Base-by-base conservation (phyloP, 2,888 invertebrate genomes). In the Odontothrips loti region DNA sequence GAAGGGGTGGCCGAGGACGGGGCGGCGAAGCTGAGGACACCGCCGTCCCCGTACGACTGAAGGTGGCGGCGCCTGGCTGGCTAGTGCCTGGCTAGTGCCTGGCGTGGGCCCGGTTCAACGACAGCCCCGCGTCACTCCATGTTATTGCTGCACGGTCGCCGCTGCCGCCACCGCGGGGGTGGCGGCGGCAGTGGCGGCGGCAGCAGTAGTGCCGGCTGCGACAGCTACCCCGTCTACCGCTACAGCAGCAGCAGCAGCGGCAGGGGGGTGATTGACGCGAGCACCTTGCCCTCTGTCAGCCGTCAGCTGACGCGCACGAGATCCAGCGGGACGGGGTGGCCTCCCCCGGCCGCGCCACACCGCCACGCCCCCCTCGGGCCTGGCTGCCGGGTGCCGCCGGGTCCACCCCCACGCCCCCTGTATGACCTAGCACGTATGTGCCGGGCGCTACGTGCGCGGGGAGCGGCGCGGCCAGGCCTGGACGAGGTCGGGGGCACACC, bases 241-340 rank as follows among this genome's bases (percentile, higher is more conserved):
- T 2, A 11, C 68, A 2, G 2, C 58, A 17, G 58, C 58, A 17
- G 20, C 68, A 75, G 68, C 68, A 27, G 58, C 58, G 51, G 20
- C 15, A 10, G 15, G 15, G n/a, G 58, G 58, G 58, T 75, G 68
- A 75, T 75, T 75, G 68, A 75, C 68, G 68, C 68, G 68, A 0
- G 51, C 51, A 23, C 68, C n/a, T 23, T 23, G 23, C 68, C 9
- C 68, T 23, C 23, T 23, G 68, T 75, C 68, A 75, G 68, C 27
- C 68, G 27, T 75, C 68, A 75, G 68, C 68, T 75, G 68, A 75
- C 27, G 68, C 68, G 68, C 68, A 75, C 68, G 68, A 27, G 23
- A 75, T 23, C 15, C 20, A 10, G 10, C 51, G 20, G 51, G 51
- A 20, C 20, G 51, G 15, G 6, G 51, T 9, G 23, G 68, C 68